Conservation (phyloP, 2,113 vertebrate species). For the Equus quagga region DNA sequence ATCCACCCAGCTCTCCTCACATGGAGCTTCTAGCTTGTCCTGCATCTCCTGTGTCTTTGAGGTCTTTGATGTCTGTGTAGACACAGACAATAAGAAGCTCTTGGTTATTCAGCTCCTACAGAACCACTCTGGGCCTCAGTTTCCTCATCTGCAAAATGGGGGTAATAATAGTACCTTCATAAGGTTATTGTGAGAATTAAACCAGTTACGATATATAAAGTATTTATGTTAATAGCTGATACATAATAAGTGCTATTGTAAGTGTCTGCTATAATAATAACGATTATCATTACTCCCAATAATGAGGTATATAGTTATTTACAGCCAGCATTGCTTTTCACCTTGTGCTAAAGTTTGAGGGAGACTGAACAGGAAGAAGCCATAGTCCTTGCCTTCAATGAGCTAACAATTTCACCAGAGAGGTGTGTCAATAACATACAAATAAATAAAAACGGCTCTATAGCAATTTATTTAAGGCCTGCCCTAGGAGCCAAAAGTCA, state of each 20-base stretch:
- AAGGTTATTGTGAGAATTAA: background rate
- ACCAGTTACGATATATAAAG: background rate
- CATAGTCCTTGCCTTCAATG: background rate
- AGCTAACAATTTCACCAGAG: background rate
- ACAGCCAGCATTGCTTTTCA: background rate
- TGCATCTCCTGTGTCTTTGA: background rate
- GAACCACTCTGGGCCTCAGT: background rate
- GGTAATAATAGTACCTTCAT: background rate
- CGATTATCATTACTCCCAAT: background rate
- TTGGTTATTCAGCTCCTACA: background rate
- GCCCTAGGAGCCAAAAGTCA: background rate
- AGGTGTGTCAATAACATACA: background rate
- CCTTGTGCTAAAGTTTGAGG: background rate
- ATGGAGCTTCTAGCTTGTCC: background rate
- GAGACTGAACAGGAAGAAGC: background rate
- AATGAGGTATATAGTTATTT: background rate
- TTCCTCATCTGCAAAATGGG: background rate
- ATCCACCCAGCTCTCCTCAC: background rate
- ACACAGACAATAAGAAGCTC: background rate
- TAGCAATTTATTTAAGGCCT: background rate
- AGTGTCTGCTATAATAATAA: background rate
- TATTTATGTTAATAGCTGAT: background rate
- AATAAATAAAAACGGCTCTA: background rate
- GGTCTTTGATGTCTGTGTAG: background rate
- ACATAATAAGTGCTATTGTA: background rate